Base-by-base conservation (phyloP, 2,888 invertebrate genomes). In the Dasypolia templi region DNA sequence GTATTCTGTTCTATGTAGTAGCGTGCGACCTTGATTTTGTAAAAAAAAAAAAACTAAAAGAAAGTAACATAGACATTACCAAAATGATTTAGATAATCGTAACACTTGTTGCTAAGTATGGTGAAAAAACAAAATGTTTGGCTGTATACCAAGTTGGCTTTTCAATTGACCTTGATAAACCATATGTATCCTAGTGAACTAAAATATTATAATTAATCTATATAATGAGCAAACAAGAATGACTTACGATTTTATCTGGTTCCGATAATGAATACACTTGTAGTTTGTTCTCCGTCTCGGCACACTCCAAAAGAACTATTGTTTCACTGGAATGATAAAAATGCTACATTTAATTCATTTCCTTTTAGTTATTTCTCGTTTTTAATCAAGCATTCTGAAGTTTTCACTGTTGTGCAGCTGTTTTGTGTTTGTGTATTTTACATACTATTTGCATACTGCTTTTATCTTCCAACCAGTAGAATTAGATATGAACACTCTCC, bases 271-370 rank as follows among this genome's bases (percentile, higher is more conserved):
- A 93, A 75, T 86, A 86, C 12, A 91, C 82, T 39, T 92, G 86
- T 2, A 93, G 77, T 19, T 87, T 81, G 63, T 91, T 89, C 5
- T 93, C 93, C 39, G 87, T 87, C 55, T 90, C 71, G 14, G 93
- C 92, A 87, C 96, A 96, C 12, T 91, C 61, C 35, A 97, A 89
- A 59, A 89, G 85, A 53, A 97, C 94, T 17, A 83, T 89, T 11
- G 94, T 93, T 26, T 82, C 88, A 44, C 93, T 93, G 88, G 49
- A 93, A 87, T 76, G 66, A 69, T 86, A 86, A 64, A 64, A 76
- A 51, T 46, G 14, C 49, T 59, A 12, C 32, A 59, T 44, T 77
- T 65, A n/a, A 62, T 35, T 51, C 0, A 42, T 51, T 59, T 74
- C n/a, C 32, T 11, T 64, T 64, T n/a, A 49, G 32, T 32, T 32